Percentiles rank a stretch among this genome's conserved stretches.
These are phyloP conservation scores for Rotaria sp. DNA, from an alignment of 2,888 invertebrate genomes.

Conservation along the genomic window DNA sequence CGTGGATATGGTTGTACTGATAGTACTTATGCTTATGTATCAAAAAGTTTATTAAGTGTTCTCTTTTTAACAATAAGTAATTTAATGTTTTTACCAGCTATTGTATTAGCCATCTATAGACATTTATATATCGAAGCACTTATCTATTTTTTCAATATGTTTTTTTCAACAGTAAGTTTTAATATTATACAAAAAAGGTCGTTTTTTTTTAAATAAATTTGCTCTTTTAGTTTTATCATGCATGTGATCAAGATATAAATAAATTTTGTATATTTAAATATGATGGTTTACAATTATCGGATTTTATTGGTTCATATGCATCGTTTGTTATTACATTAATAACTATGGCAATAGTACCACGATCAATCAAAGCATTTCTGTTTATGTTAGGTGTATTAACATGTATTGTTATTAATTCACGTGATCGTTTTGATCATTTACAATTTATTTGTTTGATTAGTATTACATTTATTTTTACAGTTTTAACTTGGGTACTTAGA, in stretches of 20 bases:
- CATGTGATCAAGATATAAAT: constrained; percentile 40
- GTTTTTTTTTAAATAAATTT: constrained; percentile 17
- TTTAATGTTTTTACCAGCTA: constrained; percentile 35
- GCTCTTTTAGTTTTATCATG: constrained; percentile 38
- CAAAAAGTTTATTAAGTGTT: constrained; percentile 31
- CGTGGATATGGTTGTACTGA: constrained; percentile 38
- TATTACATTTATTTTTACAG: constrained; percentile 34
- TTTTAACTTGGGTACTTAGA: constrained; percentile 32
- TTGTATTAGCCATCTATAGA: constrained; percentile 31
- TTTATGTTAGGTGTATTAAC: constrained; percentile 37
- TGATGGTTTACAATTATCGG: constrained; percentile 38
- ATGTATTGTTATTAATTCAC: constrained; percentile 33
- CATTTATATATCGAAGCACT: constrained; percentile 38
- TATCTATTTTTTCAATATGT: constrained; percentile 38
- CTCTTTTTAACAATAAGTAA: constrained; percentile 37
- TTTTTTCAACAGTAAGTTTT: constrained; percentile 38
- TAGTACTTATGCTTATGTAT: constrained; percentile 25
- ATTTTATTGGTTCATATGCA: constrained; percentile 39
- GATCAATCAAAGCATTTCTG: constrained; percentile 33
- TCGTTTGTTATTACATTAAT: constrained; percentile 38
- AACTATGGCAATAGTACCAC: constrained; percentile 34
- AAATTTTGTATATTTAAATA: constrained; percentile 40
- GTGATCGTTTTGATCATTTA: constrained; percentile 36
- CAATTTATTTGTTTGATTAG: constrained; percentile 33
- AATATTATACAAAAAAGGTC: background rate